A percentile compares a stretch with the other conserved stretches of the same genome.
phyloP scores from a whole-genome alignment of 2,888 invertebrate species.

The Achlya flavicornis region DNA sequence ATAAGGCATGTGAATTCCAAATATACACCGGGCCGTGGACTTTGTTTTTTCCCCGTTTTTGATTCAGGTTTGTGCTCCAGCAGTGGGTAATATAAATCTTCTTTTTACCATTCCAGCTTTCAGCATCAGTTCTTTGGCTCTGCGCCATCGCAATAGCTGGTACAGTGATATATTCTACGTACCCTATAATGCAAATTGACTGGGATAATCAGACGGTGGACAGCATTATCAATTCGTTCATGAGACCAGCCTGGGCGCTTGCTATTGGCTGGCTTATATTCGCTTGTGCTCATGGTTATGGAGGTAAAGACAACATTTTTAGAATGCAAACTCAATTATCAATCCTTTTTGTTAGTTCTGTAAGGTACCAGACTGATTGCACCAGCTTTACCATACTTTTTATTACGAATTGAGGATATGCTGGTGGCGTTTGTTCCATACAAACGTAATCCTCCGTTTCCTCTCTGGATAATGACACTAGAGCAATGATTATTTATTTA shows the following conservation, averaged over 20 bases:
- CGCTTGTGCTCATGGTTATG: slow-evolving; percentile 72
- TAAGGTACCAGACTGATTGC: neutral
- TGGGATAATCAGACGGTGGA: slow-evolving; percentile 61
- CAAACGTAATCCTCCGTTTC: too few species aligned
- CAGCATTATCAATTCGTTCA: slow-evolving; percentile 61
- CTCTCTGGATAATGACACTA: too few species aligned
- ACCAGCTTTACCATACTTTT: neutral
- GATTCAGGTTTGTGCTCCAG: neutral
- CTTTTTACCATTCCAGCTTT: slow-evolving; percentile 35
- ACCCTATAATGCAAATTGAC: slow-evolving; percentile 50
- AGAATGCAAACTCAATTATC: neutral
- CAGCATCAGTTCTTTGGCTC: slow-evolving; percentile 39
- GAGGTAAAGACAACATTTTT: slow-evolving; percentile 31
- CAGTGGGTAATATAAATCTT: too few species aligned
- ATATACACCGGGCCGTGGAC: too few species aligned
- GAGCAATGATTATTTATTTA: too few species aligned
- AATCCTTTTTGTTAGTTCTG: too few species aligned
- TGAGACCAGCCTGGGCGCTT: slow-evolving; percentile 70
- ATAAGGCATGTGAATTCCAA: too few species aligned
- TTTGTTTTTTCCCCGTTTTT: too few species aligned
- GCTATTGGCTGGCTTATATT: slow-evolving; percentile 75
- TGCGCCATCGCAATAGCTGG: slow-evolving; percentile 30
- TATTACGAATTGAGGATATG: too few species aligned
- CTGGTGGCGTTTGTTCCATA: too few species aligned
- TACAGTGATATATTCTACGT: slow-evolving; percentile 38